phyloP scores from a whole-genome alignment of 2,113 vertebrate species.

The Perognathus longimembris region DNA sequence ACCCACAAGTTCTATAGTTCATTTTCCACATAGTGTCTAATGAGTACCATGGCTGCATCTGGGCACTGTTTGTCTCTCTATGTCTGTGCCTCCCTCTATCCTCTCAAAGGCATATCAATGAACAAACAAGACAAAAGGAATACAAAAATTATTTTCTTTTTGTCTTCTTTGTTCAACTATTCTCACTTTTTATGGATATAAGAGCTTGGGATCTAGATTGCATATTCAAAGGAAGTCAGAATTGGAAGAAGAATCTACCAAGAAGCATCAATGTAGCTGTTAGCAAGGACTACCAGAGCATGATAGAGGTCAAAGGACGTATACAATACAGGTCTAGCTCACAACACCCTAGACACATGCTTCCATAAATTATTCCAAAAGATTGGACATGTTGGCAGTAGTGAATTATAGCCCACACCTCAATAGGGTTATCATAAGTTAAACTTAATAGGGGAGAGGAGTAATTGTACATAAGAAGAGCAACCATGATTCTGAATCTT shows the following conservation, averaged over 20 bases:
- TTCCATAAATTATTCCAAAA: slow-evolving; percentile 45
- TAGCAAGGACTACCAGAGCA: not conserved
- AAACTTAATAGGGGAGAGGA: slow-evolving; percentile 35
- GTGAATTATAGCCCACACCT: slow-evolving; percentile 11
- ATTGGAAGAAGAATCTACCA: not conserved
- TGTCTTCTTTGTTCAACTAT: too few relatives aligned
- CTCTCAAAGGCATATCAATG: too few relatives aligned
- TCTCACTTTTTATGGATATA: slow-evolving; percentile 25
- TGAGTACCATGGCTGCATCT: too few relatives aligned
- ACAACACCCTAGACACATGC: not conserved
- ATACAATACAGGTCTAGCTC: not conserved
- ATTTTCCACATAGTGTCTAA: too few relatives aligned
- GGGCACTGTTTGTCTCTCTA: too few relatives aligned
- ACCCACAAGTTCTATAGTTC: too few relatives aligned
- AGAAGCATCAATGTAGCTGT: not conserved
- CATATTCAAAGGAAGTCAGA: slow-evolving; percentile 2
- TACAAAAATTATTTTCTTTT: too few relatives aligned
- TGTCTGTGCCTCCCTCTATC: too few relatives aligned
- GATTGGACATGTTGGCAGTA: not conserved
- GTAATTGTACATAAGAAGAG: not conserved
- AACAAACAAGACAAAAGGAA: too few relatives aligned
- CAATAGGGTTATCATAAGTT: not conserved
- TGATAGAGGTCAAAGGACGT: not conserved
- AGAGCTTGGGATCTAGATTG: slow-evolving; percentile 38
- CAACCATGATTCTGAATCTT: not conserved